Evolutionary conservation across 2,888 invertebrate genomes (phyloP).

Genomic region (Limenitis camilla): DNA sequence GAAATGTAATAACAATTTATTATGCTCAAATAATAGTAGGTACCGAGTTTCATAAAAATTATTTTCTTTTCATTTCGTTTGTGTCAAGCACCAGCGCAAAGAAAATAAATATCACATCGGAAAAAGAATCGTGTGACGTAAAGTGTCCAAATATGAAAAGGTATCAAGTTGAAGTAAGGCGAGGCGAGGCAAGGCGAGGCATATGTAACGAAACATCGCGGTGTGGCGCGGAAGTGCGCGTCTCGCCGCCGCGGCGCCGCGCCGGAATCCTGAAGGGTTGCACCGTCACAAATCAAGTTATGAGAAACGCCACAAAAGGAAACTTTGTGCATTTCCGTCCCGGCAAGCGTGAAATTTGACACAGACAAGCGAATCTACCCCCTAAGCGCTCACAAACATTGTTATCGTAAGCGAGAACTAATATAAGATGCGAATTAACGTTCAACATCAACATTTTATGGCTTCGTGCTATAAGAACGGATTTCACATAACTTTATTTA

Average conservation of each 20-base stretch:
- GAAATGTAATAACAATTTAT: no score
- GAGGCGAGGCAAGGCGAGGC: neutral
- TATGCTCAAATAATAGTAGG: no score
- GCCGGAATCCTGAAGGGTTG: conserved; percentile 71
- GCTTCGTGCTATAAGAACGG: neutral
- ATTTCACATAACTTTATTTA: neutral
- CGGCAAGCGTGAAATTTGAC: conserved; percentile 67
- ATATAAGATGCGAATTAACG: conserved; percentile 10
- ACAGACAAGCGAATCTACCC: conserved; percentile 35
- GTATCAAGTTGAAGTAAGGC: neutral
- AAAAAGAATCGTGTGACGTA: conserved; percentile 6
- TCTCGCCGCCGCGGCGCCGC: conserved; percentile 68
- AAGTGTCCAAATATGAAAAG: conserved; percentile 18
- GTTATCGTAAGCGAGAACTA: conserved; percentile 23
- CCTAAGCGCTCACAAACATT: conserved; percentile 37
- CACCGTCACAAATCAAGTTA: conserved; percentile 73
- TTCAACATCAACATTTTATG: neutral
- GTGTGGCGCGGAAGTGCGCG: conserved; percentile 52
- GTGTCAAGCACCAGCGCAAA: neutral
- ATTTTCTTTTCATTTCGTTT: no score
- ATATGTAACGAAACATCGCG: conserved; percentile 11
- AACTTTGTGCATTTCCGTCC: conserved; percentile 73
- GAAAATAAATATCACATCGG: neutral
- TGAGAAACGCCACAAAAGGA: conserved; percentile 73
- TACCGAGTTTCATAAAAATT: no score